Percentiles rank a stretch among this genome's conserved stretches.
Conservation (phyloP, 2,113 vertebrate species). For the Tor tambroides region DNA sequence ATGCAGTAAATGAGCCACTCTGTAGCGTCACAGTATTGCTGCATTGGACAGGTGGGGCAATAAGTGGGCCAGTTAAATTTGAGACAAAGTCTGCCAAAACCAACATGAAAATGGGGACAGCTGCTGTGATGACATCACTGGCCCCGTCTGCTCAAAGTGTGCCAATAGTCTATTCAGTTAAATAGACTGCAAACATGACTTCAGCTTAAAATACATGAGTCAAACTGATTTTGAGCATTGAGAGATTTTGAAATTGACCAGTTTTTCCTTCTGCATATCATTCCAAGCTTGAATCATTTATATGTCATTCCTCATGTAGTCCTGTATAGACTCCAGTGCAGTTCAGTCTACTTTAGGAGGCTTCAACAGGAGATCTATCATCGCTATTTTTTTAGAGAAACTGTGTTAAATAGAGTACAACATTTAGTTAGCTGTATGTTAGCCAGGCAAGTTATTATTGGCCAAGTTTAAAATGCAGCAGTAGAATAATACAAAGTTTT, state of each 20-base stretch:
- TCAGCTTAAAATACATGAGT: constrained; percentile 37
- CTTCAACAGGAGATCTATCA: too few relatives aligned
- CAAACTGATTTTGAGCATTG: background rate
- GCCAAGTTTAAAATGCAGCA: too few relatives aligned
- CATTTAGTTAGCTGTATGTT: too few relatives aligned
- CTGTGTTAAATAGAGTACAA: too few relatives aligned
- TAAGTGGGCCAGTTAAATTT: constrained; percentile 75
- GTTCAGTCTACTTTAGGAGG: too few relatives aligned
- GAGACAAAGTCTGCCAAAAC: constrained; percentile 66
- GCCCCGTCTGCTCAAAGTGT: constrained; percentile 23
- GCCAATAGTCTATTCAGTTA: constrained; percentile 9
- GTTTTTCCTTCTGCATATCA: background rate
- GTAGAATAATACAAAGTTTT: too few relatives aligned
- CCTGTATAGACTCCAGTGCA: too few relatives aligned
- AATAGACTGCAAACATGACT: constrained; percentile 24
- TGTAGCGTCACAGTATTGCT: background rate
- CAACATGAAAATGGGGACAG: constrained; percentile 71
- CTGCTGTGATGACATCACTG: constrained; percentile 43
- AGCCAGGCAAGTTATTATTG: too few relatives aligned
- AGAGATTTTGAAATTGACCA: background rate
- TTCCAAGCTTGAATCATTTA: background rate
- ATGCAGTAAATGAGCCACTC: background rate
- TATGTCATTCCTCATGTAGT: too few relatives aligned
- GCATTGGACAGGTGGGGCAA: constrained; percentile 58
- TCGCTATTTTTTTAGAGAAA: too few relatives aligned